Evolutionary conservation across 2,888 invertebrate genomes (phyloP).

Genomic region (Anticlea derivata): DNA sequence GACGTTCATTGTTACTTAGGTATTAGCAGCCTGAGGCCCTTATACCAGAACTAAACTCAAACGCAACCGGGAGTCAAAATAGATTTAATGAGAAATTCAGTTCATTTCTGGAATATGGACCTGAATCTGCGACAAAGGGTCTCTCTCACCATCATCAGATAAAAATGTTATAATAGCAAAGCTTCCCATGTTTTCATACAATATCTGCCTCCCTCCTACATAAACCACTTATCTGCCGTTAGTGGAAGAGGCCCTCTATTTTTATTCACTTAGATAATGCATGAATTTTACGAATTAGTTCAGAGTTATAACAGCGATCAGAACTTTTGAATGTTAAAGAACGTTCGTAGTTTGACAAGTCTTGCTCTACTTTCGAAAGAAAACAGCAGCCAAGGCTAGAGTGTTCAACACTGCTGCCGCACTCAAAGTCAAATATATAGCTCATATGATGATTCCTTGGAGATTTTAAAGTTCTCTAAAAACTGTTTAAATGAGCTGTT

Average conservation of each 20-base stretch:
- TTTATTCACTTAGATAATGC: not conserved
- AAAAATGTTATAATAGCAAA: not conserved
- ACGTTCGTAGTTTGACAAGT: conserved; percentile 12
- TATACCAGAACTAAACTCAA: not conserved
- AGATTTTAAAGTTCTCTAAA: not conserved
- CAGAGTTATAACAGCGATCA: too few relatives aligned
- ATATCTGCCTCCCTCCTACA: not conserved
- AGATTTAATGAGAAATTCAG: not conserved
- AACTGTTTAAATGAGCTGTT: conserved; percentile 1
- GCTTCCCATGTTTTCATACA: not conserved
- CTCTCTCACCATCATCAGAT: not conserved
- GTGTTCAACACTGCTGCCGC: not conserved
- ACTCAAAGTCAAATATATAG: not conserved
- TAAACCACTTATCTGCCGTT: not conserved
- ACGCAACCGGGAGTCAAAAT: not conserved
- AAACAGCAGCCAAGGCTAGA: conserved; percentile 54
- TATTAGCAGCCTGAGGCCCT: not conserved
- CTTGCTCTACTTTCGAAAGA: conserved; percentile 61
- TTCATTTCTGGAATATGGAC: not conserved
- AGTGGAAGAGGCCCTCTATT: not conserved
- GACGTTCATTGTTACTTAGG: conserved; percentile 7
- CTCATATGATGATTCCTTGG: not conserved
- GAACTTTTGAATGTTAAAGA: too few relatives aligned
- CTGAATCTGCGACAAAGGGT: not conserved
- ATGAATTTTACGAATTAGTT: too few relatives aligned